phyloP scores from a whole-genome alignment of 2,888 invertebrate genomes.

The Petrophora chlorosata region DNA sequence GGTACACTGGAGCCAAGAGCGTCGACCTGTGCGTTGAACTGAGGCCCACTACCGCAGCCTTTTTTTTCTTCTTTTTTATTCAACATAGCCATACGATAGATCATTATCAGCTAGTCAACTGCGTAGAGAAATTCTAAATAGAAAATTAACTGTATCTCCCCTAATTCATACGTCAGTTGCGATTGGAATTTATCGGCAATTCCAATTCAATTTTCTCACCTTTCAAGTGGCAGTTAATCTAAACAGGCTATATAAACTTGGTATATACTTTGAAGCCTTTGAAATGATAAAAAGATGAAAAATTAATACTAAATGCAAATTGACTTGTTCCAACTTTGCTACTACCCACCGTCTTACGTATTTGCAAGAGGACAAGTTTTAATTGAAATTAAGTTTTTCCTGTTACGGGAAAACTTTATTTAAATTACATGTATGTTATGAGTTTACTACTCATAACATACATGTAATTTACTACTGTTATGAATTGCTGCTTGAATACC shows the following conservation, averaged over 20 bases:
- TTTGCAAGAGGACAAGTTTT: constrained; percentile 24
- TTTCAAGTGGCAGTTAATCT: not conserved
- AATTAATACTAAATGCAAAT: constrained; percentile 29
- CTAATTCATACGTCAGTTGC: constrained; percentile 8
- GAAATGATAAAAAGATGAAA: constrained; percentile 29
- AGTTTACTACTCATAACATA: too few species aligned
- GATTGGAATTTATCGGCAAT: constrained; percentile 5
- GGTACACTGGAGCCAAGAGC: constrained; percentile 67
- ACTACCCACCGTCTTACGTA: constrained; percentile 8
- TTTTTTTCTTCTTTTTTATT: constrained; percentile 56
- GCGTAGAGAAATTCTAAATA: constrained; percentile 20
- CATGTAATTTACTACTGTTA: too few species aligned
- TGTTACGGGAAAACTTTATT: constrained; percentile 10
- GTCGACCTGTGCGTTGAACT: constrained; percentile 79
- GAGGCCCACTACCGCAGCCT: constrained; percentile 65
- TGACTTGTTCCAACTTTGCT: constrained; percentile 15
- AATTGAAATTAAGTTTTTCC: constrained; percentile 23
- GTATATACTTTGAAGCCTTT: constrained; percentile 25
- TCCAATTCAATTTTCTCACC: constrained; percentile 6
- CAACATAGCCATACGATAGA: constrained; percentile 44
- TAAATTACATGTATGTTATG: too few species aligned
- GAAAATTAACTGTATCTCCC: constrained; percentile 10
- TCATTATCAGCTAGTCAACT: constrained; percentile 21
- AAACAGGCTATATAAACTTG: not conserved
- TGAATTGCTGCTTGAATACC: constrained; percentile 2